Percentiles rank a stretch among this genome's conserved stretches.
phyloP scores from a whole-genome alignment of 2,797 vertebrate species.

The Sciaenops ocellatus region DNA sequence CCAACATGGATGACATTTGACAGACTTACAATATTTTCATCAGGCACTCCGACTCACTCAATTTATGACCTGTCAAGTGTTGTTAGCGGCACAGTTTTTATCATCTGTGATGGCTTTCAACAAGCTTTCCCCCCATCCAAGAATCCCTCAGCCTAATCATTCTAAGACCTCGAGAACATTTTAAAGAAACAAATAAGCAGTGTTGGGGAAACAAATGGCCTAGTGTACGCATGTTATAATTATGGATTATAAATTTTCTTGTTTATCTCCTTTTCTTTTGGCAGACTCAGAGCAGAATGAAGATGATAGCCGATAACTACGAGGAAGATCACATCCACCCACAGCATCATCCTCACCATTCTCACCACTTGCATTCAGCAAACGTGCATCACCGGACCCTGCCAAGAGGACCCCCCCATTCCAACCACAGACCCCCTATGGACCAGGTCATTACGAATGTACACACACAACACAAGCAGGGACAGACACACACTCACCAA shows the following conservation, averaged over 20 bases:
- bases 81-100: constrained; percentile 68
- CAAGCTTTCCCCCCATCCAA: constrained; percentile 51
- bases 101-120: constrained; percentile 70
- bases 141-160: constrained; percentile 58
- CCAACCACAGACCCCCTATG: constrained; percentile 92
- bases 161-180: constrained; percentile 37
- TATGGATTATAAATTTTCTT: constrained; percentile 24
- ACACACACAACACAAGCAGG: neutral
- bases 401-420: constrained; percentile 83
- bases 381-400: constrained; percentile 91
- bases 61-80: constrained; percentile 78
- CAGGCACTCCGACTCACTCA: constrained; percentile 64
- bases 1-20: constrained; percentile 73
- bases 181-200: constrained; percentile 50
- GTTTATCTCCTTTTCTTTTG: constrained; percentile 39
- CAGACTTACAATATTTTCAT: constrained; percentile 78
- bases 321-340: constrained; percentile 92
- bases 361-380: constrained; percentile 86
- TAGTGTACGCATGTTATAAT: constrained; percentile 27
- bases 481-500: neutral
- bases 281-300: constrained; percentile 97
- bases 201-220: constrained; percentile 24
- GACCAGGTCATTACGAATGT: constrained; percentile 90
- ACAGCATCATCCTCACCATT: constrained; percentile 86
- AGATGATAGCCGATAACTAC: constrained; percentile 94